Base-by-base conservation (phyloP, 2,888 invertebrate species). In the Protodeltote pygarga region DNA sequence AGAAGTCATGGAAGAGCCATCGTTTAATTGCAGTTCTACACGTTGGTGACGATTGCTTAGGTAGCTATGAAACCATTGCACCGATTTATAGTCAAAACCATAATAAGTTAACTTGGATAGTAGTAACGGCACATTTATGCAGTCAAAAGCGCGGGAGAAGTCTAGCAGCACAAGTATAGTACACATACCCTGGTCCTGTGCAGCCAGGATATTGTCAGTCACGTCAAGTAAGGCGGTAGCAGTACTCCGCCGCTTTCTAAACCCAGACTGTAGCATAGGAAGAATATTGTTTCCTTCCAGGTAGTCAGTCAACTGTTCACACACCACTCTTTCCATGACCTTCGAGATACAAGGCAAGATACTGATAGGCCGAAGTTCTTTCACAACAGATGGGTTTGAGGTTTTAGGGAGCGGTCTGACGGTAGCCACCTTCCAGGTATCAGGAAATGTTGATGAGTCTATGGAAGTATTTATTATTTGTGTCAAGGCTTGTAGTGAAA, bases 261-360 rank as follows among this genome's bases (percentile, higher is more conserved):
- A 62, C 0, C 61, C 66, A 0, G 59, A 64, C n/a, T 66, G 63
- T 1, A 40, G 8, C 1, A 27, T 15, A 3, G 33, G 33, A 10
- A 33, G 15, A 2, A 34, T 15, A 5, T 14, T 9, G 5, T 24
- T 23, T 1, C n/a, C 24, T 25, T 40, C 40, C 9, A 40, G 5
- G 19, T 8, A 40, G 1, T 31, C 5, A 1, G 2, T n/a, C 1
- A 40, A 8, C 13, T 24, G 31, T 3, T 4, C 2, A 4, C 24
- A 25, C 6, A 37, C 27, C 2, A 37, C 27, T 6, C 11, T 17
- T 13, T 37, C 35, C 19, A 37, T 4, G 8, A 37, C 25, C 17
- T 37, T 37, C 11, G 35, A 37, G 2, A 37, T 1, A 16, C 25
- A 25, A 3, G 35, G 27, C 19, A 37, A 19, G 6, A 37, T 37